Base-by-base conservation (phyloP, 2,888 invertebrate species). In the Rhyacophila evoluta region DNA sequence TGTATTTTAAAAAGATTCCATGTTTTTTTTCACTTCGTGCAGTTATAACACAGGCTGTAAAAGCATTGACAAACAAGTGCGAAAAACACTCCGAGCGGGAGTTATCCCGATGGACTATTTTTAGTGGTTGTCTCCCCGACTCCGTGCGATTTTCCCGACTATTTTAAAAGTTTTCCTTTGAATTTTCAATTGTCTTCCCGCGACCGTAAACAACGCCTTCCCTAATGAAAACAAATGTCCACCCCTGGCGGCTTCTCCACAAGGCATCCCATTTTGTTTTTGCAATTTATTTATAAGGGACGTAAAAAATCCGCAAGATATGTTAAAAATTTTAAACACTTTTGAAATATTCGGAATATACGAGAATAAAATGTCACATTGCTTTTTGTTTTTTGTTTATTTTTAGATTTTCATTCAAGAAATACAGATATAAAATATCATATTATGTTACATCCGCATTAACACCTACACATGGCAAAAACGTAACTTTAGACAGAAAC, bases 111-210 rank as follows among this genome's bases (percentile, higher is more conserved):
- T n/a, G 12, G 25, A 55, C 10, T 55, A 55, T 55, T 55, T 55
- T 55, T 55, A 55, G 6, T 55, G 55, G 6, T 55, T 15, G 82
- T 84, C 87, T 73, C 83, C 87, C 77, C 84, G 86, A 27, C 87
- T 87, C n/a, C 83, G 41, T 15, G 33, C 29, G 10, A 29, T n/a
- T 37, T 27, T 29, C 29, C 29, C 41, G 55, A 84, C 39, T 82
- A 83, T 74, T 33, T 73, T 38, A 41, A 79, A 75, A 76, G 37
- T 75, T 75, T 68, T 73, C 75, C 73, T 37, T 72, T 69, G 76
- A 73, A 79, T 79, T 79, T 79, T 69, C 76, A 75, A 67, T 76
- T 72, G 39, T 38, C 72, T 28, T 38, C 25, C 41, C 41, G 28
- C 55, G 69, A 27, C 73, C 38, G 72, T 72, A 75, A 79, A 79